phyloP scores from a whole-genome alignment of 2,797 vertebrate genomes.

The Sebastiscus albofasciatus region DNA sequence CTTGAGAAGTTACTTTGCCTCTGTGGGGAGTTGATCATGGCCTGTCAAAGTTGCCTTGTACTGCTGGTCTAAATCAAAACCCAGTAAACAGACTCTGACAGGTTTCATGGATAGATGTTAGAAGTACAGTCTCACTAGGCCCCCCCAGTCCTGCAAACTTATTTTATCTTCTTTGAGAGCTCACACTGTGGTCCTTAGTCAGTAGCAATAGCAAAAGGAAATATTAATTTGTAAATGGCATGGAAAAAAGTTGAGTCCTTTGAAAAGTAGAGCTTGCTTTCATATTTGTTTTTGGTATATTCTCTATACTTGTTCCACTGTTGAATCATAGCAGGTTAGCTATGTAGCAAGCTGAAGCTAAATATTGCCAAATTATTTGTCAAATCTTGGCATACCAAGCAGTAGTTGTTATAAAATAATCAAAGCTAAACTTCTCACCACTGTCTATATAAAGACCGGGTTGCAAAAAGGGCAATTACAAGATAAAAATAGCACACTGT shows the following conservation, averaged over 20 bases:
- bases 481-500: not conserved
- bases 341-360: not conserved
- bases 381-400: not conserved
- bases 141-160: not conserved
- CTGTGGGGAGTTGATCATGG: slow-evolving; percentile 39
- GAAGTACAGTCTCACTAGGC: not conserved
- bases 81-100: slow-evolving; percentile 50
- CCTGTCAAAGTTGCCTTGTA: slow-evolving; percentile 43
- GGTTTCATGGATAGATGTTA: slow-evolving; percentile 29
- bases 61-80: slow-evolving; percentile 53
- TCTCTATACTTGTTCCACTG: not conserved
- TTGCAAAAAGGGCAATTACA: not conserved
- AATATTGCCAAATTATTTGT: not conserved
- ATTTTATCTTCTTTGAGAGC: slow-evolving; percentile 27
- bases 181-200: not conserved
- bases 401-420: not conserved
- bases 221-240: slow-evolving; percentile 10
- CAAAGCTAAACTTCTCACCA: not conserved
- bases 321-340: not conserved
- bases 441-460: not conserved
- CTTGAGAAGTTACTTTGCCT: slow-evolving; percentile 32
- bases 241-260: not conserved
- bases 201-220: slow-evolving; percentile 5
- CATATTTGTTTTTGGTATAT: not conserved
- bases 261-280: not conserved